Conservation (phyloP, 1,140 invertebrate genomes). For the Lepidurus couesii region DNA sequence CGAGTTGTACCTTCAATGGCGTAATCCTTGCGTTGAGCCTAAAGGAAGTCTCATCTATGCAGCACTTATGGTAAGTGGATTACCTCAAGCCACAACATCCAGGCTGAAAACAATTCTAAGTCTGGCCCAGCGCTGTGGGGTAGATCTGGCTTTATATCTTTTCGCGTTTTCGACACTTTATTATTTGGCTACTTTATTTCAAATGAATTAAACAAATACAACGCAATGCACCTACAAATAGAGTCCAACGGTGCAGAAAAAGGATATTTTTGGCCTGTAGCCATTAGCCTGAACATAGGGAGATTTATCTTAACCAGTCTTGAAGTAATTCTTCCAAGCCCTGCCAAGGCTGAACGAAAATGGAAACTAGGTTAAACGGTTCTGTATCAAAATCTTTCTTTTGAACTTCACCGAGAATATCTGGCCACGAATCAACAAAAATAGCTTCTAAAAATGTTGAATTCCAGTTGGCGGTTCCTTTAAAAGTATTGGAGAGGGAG, state of each 20-base stretch:
- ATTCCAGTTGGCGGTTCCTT: neutral
- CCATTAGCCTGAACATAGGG: neutral
- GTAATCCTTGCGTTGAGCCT: neutral
- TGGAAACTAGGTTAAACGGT: neutral
- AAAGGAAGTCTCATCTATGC: constrained; percentile 1
- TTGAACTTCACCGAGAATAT: constrained; percentile 3
- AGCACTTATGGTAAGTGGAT: neutral
- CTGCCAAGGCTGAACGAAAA: neutral
- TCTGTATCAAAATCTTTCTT: neutral
- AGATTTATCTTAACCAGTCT: neutral
- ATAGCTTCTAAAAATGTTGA: neutral
- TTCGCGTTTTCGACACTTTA: neutral
- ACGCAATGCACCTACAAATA: neutral
- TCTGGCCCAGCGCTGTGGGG: neutral
- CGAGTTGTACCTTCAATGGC: neutral
- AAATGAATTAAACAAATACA: neutral
- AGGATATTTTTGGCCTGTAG: neutral
- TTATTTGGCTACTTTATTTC: neutral
- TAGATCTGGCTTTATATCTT: neutral
- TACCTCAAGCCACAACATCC: neutral
- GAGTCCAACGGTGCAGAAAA: neutral
- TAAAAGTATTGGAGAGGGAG: neutral
- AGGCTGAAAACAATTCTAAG: neutral
- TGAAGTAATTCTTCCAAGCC: neutral
- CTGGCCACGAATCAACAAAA: neutral